Evolutionary conservation across 2,113 vertebrate species (phyloP), one percentile per base, ranked within the genome.

Genomic region (Emydura subglobosa): DNA sequence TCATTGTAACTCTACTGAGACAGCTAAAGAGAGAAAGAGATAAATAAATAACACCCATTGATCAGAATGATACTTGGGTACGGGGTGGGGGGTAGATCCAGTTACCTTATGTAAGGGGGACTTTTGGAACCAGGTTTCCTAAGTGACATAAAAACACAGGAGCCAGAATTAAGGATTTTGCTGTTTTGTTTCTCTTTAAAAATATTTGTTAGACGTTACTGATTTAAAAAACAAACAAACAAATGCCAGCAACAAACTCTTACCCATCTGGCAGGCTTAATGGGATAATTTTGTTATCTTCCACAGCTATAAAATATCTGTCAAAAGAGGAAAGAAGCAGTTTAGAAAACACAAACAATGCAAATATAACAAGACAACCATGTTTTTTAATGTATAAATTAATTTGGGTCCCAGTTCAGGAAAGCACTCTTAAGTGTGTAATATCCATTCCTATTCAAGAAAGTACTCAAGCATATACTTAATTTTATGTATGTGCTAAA

Each of bases 101-200:
- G 65, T 96, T 98, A 99, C 99, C 99, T 99, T 96, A 99, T 99
- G 94, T 98, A 99, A 2, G 99, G 99, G 29, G 99, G 98, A 14
- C 97, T 98, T 90, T 97, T 96, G 82, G 96, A 84, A 83, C 97
- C 98, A 74, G 98, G 97, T 96, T 96, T 95, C 91, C 98, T 98
- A 95, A 91, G 86, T 87, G 96, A 97, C 13, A 93, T 4, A 79
- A 94, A 94, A 91, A 27, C 76, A 96, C 2, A 94, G 79, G 87
- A 83, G 79, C 53, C 90, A 95, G 88, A n/a, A 92, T 93, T 95
- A 92, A 90, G 79, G 16, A 2, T 42, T 7, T 90, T 85, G 74
- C 76, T 82, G 93, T 85, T 57, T 25, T 10, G 51, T 85, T 55
- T 79, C 50, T 1, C 22, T 83, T 51, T 55, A n/a, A 92, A 11